Conservation (phyloP, 2,797 vertebrate genomes). For the Chaetophractus vellerosus region DNA sequence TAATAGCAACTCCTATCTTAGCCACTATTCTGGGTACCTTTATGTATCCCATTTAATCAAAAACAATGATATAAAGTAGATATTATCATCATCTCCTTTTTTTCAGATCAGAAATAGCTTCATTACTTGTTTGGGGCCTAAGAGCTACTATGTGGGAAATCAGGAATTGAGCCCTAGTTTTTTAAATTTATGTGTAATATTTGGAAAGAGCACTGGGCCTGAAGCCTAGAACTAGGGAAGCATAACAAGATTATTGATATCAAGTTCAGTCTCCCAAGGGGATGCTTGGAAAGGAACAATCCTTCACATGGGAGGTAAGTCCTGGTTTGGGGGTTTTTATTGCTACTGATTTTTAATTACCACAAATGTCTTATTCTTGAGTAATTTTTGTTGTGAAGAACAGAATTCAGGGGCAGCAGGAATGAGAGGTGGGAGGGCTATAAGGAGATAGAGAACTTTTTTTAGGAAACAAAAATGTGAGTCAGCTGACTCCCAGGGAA, state of each 20-base stretch:
- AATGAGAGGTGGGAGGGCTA: neutral
- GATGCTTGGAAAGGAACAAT: conserved; percentile 41
- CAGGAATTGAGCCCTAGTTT: neutral
- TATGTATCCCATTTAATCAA: conserved; percentile 45
- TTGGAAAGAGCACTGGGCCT: conserved; percentile 39
- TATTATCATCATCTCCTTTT: neutral
- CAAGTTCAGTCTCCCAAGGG: conserved; percentile 49
- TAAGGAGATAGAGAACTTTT: conserved; percentile 1
- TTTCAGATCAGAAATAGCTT: conserved; percentile 39
- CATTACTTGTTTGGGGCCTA: conserved; percentile 1
- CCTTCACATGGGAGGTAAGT: conserved; percentile 23
- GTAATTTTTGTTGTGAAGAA: conserved; percentile 50
- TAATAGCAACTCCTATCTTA: neutral
- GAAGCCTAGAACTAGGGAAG: conserved; percentile 39
- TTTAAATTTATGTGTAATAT: conserved; percentile 46
- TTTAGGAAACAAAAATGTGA: conserved; percentile 14
- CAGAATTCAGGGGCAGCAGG: neutral
- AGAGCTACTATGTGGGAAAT: conserved; percentile 44
- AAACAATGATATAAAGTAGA: neutral
- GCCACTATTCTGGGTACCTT: neutral
- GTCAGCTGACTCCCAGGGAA: neutral
- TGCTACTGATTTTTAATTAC: conserved; percentile 61
- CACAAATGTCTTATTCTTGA: conserved; percentile 63
- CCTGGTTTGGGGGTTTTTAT: neutral
- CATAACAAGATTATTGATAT: conserved; percentile 53